Conservation (phyloP, 2,113 vertebrate genomes). For the Oceanites oceanicus region DNA sequence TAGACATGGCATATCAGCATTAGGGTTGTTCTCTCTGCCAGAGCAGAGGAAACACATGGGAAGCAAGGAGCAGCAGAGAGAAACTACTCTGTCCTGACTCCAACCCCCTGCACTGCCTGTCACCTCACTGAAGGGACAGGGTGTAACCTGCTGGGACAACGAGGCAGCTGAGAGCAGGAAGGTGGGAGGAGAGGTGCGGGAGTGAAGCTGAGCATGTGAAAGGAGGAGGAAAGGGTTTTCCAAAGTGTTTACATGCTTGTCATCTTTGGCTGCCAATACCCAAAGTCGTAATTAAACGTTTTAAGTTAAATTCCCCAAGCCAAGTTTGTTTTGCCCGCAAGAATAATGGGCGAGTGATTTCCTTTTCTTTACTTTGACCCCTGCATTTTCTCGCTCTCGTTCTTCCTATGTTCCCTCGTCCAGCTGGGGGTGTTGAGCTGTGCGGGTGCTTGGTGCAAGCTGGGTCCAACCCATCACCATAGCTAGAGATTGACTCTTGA, state of each 20-base stretch:
- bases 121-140: rapidly evolving
- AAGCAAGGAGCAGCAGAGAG: background rate
- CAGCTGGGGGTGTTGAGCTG: background rate
- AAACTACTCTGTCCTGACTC: background rate
- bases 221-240: background rate
- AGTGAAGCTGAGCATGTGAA: background rate
- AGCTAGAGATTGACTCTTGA: background rate
- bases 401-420: background rate
- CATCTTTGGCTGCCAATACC: background rate
- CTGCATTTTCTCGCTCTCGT: rapidly evolving
- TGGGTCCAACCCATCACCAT: background rate
- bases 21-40: background rate
- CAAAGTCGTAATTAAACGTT: background rate
- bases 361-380: background rate
- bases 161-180: background rate
- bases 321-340: background rate
- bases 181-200: background rate
- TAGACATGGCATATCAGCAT: background rate
- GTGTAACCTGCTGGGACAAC: background rate
- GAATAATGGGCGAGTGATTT: background rate
- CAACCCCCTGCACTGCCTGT: rapidly evolving
- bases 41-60: background rate
- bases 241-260: background rate
- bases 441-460: background rate
- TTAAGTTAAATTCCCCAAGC: background rate